phyloP scores from a whole-genome alignment of 2,888 invertebrate species.

The Eupeodes luniger region DNA sequence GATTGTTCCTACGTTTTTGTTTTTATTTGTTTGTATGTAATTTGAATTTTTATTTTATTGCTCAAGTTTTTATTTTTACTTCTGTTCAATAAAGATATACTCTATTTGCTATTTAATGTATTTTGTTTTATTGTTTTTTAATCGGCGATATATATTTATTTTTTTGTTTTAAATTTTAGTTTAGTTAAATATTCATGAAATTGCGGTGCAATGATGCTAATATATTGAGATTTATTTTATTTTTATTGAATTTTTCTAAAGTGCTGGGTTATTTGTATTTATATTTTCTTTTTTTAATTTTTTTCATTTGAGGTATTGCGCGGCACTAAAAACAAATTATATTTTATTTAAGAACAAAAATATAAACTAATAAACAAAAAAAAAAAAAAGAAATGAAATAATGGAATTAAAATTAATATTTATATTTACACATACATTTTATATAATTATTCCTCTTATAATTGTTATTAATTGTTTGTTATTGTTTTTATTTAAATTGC shows the following conservation, averaged over 20 bases:
- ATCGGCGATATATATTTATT: constrained; percentile 18
- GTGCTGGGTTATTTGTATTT: constrained; percentile 34
- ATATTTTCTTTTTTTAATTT: constrained; percentile 11
- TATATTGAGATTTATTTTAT: constrained; percentile 6
- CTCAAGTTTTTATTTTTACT: constrained; percentile 24
- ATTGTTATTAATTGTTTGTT: constrained; percentile 30
- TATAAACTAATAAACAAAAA: constrained; percentile 2
- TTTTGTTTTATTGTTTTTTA: constrained; percentile 46
- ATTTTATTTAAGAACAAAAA: neutral
- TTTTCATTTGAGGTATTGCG: constrained; percentile 72
- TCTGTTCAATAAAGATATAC: constrained; percentile 19
- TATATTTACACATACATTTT: constrained; percentile 16
- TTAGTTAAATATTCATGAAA: constrained; percentile 2
- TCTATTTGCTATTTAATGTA: constrained; percentile 22
- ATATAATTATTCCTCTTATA: constrained; percentile 25
- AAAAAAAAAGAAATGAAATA: constrained; percentile 3
- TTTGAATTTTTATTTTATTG: constrained; percentile 37
- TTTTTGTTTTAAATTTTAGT: neutral
- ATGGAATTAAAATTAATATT: constrained; percentile 9
- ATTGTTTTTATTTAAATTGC: constrained; percentile 55
- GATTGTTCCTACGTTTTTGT: constrained; percentile 73
- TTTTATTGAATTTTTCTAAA: constrained; percentile 52
- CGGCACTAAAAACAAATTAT: constrained; percentile 55
- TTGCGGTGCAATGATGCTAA: constrained; percentile 43
- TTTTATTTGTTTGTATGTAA: neutral